Base-by-base conservation (phyloP, 37 sponge, comb jelly and placozoan genomes). In the Theonella swinhoei region DNA sequence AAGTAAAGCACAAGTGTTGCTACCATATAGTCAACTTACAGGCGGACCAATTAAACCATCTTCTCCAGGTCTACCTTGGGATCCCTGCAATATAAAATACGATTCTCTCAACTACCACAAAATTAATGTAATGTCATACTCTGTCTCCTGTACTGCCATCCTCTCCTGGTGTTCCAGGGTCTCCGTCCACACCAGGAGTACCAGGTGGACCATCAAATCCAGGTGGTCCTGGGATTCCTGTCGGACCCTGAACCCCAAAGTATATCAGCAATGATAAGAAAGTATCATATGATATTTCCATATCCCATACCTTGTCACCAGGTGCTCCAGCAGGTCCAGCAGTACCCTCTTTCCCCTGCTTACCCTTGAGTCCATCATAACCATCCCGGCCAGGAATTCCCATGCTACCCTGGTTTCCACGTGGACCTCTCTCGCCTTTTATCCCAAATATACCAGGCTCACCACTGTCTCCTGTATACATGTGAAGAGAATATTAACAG, bases 351-450 rank as follows among this genome's bases (percentile, higher is more conserved):
- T 29, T 7, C 0, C 90, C 90, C 35, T 85, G 81, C 23, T 35
- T 62, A 5, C 91, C 91, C 33, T 70, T 71, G 3, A 30, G 37
- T 37, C 91, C 91, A 86, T 78, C 79, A 54, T 66, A 82, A 1
- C 91, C 91, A 64, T 86, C 79, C 64, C 79, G 34, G 31, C 91
- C 91, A 26, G 78, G 68, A 17, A 34, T 4, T 0, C 91, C 91
- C 0, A 79, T 23, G 19, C 58, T 23, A 31, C 91, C 91, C 30
- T 24, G 66, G 63, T 33, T 30, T 19, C 86, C 86, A 64, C 77
- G 38, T n/a, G 29, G 11, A 8, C 80, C 65, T 31, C 67, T 7
- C 25, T 24, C 25, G 14, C 80, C 79, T 74, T 73, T 86, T 71
- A 24, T 8, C 2, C 59, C 76, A 24, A 30, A 58, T 14, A 42